Evolutionary conservation across 2,113 vertebrate species (phyloP).

Genomic region (Blennius ocellaris): DNA sequence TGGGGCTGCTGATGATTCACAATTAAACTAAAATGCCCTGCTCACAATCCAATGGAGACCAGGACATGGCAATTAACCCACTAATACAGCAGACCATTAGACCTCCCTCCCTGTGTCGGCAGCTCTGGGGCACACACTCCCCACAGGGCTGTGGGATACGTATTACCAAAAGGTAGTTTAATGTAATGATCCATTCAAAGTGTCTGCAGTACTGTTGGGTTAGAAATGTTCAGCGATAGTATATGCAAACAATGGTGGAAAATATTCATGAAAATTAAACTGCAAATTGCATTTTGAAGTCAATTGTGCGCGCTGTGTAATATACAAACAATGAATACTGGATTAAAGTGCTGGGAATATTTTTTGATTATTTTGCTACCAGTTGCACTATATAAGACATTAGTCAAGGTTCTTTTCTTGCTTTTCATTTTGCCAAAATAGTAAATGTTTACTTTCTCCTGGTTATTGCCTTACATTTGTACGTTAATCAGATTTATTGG

Average conservation of each 20-base stretch:
- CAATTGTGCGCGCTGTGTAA: too few species aligned
- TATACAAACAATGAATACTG: too few species aligned
- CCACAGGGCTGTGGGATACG: slow-evolving; percentile 59
- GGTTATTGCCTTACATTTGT: slow-evolving; percentile 27
- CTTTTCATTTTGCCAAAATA: neutral
- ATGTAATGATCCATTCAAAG: slow-evolving; percentile 77
- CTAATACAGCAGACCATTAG: slow-evolving; percentile 82
- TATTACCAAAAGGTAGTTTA: slow-evolving; percentile 74
- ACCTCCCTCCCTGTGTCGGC: slow-evolving; percentile 68
- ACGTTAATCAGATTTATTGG: slow-evolving; percentile 52
- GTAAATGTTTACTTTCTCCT: slow-evolving; percentile 1
- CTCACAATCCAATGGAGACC: slow-evolving; percentile 72
- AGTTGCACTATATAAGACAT: neutral
- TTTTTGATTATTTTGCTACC: neutral
- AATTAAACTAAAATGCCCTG: slow-evolving; percentile 77
- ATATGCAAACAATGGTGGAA: too few species aligned
- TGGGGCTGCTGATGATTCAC: slow-evolving; percentile 62
- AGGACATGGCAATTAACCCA: slow-evolving; percentile 82
- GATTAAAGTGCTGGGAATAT: too few species aligned
- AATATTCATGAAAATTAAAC: too few species aligned
- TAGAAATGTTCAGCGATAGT: too few species aligned
- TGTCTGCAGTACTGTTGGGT: slow-evolving; percentile 32
- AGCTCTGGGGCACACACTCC: slow-evolving; percentile 56
- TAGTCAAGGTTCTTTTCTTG: neutral
- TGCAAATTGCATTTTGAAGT: too few species aligned